Conservation (phyloP, 2,888 invertebrate genomes). For the Lapara coniferarum region DNA sequence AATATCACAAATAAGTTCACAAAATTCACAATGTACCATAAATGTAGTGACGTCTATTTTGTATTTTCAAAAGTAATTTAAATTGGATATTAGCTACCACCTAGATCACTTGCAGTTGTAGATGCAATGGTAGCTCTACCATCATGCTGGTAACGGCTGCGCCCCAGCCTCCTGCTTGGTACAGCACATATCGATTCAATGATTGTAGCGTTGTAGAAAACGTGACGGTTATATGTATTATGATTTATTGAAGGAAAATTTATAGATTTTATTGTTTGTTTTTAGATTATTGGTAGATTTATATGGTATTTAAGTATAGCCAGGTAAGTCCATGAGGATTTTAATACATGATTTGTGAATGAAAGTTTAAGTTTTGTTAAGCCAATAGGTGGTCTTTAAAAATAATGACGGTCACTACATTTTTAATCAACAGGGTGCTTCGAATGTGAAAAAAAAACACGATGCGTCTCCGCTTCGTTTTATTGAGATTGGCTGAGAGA, state of each 20-base stretch:
- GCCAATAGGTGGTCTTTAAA: too few species aligned
- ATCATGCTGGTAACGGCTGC: background rate
- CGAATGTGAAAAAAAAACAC: too few species aligned
- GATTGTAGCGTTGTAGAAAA: slow-evolving; percentile 1
- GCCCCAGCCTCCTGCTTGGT: slow-evolving; percentile 12
- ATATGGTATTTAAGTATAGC: slow-evolving; percentile 13
- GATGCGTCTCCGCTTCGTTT: too few species aligned
- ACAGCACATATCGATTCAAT: slow-evolving; percentile 18
- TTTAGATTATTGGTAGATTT: slow-evolving; percentile 19
- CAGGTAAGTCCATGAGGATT: slow-evolving; percentile 4
- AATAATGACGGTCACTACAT: too few species aligned
- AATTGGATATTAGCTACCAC: background rate
- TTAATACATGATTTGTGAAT: too few species aligned
- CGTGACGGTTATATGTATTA: slow-evolving; percentile 12
- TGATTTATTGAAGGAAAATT: slow-evolving; percentile 20
- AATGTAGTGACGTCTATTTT: background rate
- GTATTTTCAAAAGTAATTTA: background rate
- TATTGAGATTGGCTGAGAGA: too few species aligned
- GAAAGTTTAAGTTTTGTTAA: too few species aligned
- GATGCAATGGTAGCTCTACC: background rate
- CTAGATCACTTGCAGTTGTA: background rate
- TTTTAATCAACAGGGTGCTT: too few species aligned
- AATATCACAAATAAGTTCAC: background rate
- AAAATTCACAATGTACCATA: background rate
- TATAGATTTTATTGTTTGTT: slow-evolving; percentile 24